Percentiles rank a stretch among this genome's conserved stretches.
phyloP scores from a whole-genome alignment of 1,140 invertebrate genomes.

The Metopolophium dirhodum region DNA sequence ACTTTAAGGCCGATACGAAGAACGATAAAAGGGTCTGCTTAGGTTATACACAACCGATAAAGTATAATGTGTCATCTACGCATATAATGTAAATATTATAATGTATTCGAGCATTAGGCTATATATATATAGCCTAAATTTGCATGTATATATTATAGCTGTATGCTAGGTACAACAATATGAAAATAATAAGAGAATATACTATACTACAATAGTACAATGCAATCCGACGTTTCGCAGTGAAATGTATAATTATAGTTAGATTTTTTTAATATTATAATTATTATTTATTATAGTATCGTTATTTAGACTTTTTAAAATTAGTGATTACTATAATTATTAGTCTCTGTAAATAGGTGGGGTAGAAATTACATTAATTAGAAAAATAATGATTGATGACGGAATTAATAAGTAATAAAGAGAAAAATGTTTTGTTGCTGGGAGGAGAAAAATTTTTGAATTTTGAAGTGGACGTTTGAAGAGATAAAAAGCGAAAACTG shows the following conservation, averaged over 20 bases:
- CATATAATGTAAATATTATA: neutral
- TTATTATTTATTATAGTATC: no score
- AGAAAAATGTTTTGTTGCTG: neutral
- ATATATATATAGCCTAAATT: neutral
- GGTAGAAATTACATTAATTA: neutral
- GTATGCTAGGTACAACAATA: neutral
- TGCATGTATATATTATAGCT: neutral
- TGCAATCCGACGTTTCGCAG: neutral
- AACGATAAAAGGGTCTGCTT: neutral
- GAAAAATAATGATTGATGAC: neutral
- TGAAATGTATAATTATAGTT: neutral
- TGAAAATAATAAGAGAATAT: neutral
- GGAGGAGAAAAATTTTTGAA: neutral
- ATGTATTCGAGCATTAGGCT: neutral
- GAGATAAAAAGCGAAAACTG: neutral
- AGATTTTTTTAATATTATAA: neutral
- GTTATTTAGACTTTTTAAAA: neutral
- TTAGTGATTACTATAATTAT: neutral
- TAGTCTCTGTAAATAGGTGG: neutral
- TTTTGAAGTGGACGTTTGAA: neutral
- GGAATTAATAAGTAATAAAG: neutral
- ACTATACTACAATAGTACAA: neutral
- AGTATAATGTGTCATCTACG: neutral
- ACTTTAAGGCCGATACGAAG: neutral
- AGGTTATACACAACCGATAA: neutral